phyloP scores from a whole-genome alignment of 2,888 invertebrate species.

The Trichacis sp. region DNA sequence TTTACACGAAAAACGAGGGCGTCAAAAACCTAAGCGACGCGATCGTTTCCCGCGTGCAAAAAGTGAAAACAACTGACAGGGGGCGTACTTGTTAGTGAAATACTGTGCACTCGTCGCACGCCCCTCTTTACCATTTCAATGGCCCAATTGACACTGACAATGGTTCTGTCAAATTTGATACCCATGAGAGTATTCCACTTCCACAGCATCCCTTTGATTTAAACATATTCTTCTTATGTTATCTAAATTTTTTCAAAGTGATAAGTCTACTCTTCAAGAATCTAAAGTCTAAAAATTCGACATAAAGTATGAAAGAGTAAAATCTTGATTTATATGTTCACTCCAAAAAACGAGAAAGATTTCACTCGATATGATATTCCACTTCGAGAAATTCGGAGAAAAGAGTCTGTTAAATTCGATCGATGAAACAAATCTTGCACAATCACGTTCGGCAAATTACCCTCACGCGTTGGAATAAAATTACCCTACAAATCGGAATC shows the following conservation, averaged over 20 bases:
- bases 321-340: no score
- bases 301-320: no score
- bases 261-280: no score
- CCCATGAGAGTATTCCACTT: constrained; percentile 59
- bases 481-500: neutral
- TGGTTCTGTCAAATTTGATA: constrained; percentile 59
- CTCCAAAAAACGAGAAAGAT: no score
- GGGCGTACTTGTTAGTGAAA: constrained; percentile 50
- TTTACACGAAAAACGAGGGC: neutral
- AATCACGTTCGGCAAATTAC: no score
- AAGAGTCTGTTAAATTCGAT: neutral
- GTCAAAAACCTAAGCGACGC: neutral
- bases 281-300: no score
- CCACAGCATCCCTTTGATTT: neutral
- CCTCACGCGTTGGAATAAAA: neutral
- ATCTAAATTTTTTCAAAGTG: no score
- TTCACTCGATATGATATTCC: no score
- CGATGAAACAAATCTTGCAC: no score
- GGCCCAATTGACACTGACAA: constrained; percentile 58
- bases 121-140: constrained; percentile 64
- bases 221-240: no score
- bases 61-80: constrained; percentile 48
- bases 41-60: neutral
- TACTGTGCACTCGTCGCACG: constrained; percentile 45
- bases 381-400: no score